Percentiles rank a stretch among this genome's conserved stretches.
Evolutionary conservation across 2,888 invertebrate species (phyloP).

Genomic region (Malacosoma neustria): DNA sequence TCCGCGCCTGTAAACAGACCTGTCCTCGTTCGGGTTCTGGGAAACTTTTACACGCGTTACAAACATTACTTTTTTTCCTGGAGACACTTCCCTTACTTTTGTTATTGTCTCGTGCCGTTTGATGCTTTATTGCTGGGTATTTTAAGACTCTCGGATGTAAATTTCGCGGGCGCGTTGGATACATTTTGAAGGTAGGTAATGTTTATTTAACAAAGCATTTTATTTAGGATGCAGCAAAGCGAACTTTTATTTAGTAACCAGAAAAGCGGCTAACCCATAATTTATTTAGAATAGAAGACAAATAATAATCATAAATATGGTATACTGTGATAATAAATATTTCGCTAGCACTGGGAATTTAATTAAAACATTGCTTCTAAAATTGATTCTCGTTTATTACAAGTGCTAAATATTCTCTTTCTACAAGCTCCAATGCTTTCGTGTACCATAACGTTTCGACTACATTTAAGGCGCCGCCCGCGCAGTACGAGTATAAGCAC

Average conservation of each 20-base stretch:
- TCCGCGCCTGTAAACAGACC: conserved; percentile 52
- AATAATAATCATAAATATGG: too few relatives aligned
- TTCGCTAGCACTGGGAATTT: too few relatives aligned
- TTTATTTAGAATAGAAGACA: too few relatives aligned
- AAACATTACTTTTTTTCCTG: conserved; percentile 49
- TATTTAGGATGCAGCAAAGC: too few relatives aligned
- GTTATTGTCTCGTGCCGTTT: conserved; percentile 1
- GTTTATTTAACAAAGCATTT: too few relatives aligned
- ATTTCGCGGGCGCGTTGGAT: neutral
- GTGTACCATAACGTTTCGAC: conserved; percentile 58
- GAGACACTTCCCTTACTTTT: conserved; percentile 43
- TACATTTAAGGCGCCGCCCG: conserved; percentile 68
- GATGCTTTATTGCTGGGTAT: neutral
- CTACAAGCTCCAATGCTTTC: conserved; percentile 59
- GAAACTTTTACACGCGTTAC: conserved; percentile 62
- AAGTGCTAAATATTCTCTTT: conserved; percentile 68
- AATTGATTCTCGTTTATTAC: conserved; percentile 59
- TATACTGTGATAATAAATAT: too few relatives aligned
- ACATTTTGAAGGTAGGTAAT: neutral
- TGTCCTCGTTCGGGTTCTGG: conserved; percentile 56
- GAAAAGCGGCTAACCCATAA: too few relatives aligned
- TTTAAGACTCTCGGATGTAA: neutral
- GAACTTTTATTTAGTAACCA: too few relatives aligned
- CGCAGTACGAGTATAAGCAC: conserved; percentile 53
- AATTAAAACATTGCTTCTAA: conserved; percentile 54